Conservation (phyloP, 2,113 vertebrate genomes). For the Pelusios castaneus region DNA sequence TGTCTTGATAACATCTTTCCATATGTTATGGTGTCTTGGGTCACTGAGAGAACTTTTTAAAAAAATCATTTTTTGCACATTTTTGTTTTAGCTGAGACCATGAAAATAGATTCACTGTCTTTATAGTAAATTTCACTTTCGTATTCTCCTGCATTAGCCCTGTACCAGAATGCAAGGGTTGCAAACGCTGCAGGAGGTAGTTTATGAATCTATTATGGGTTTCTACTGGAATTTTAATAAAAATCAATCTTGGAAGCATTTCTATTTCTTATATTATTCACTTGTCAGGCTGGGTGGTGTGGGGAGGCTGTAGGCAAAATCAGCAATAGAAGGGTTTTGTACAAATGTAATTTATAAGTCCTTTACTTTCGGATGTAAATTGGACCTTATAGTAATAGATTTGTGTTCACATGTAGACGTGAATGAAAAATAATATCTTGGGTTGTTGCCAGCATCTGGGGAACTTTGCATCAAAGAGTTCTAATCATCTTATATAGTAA, state of each 20-base stretch:
- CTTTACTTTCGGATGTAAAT: background rate
- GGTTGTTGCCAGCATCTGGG: background rate
- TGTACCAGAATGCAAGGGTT: background rate
- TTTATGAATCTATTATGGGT: background rate
- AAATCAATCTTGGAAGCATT: background rate
- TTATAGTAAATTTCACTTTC: background rate
- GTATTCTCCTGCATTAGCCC: background rate
- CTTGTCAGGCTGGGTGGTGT: background rate
- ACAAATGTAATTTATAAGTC: background rate
- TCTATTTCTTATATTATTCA: background rate
- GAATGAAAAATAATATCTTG: background rate
- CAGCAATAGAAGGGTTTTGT: background rate
- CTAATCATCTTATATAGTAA: background rate
- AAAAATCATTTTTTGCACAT: background rate
- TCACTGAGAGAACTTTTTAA: background rate
- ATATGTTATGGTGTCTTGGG: background rate
- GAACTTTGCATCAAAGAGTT: background rate
- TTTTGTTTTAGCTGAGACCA: conserved; percentile 6
- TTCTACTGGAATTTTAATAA: background rate
- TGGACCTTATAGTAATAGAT: background rate
- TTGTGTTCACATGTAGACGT: background rate
- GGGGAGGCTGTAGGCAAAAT: background rate
- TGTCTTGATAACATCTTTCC: background rate
- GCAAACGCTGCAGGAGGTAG: conserved; percentile 20
- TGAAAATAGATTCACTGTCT: background rate